These are phyloP conservation scores for Corydoras maculifer DNA, from an alignment of 2,113 vertebrate genomes.

Conservation along the genomic window DNA sequence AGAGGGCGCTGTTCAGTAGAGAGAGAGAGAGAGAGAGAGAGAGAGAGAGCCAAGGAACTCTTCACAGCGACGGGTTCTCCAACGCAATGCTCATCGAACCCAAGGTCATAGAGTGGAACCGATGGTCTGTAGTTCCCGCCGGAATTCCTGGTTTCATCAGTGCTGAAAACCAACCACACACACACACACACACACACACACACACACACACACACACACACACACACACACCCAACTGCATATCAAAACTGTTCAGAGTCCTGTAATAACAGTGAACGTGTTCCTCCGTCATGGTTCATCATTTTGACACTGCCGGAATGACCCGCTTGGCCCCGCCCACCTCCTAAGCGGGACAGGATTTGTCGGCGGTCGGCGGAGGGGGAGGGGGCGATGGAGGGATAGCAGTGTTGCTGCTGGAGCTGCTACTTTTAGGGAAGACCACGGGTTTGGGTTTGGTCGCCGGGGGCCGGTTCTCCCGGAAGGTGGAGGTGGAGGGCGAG, in stretches of 20 bases:
- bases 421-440: constrained; percentile 84
- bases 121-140: constrained; percentile 8
- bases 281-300: too few species aligned
- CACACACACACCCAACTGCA: constrained; percentile 39
- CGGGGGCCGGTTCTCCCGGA: constrained; percentile 76
- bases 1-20: constrained; percentile 5
- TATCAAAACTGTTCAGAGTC: constrained; percentile 1
- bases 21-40: too few species aligned
- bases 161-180: constrained; percentile 36
- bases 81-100: constrained; percentile 11
- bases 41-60: neutral
- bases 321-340: neutral
- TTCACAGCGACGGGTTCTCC: constrained; percentile 30
- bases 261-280: too few species aligned
- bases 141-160: constrained; percentile 19
- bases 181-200: constrained; percentile 19
- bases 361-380: constrained; percentile 81
- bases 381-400: constrained; percentile 62
- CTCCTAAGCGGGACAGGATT: constrained; percentile 87
- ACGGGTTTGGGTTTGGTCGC: constrained; percentile 88
- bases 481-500: constrained; percentile 59
- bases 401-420: constrained; percentile 71
- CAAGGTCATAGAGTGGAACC: constrained; percentile 19
- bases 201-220: constrained; percentile 42
- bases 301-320: too few species aligned